These are phyloP conservation scores for Tetrax tetrax DNA, from an alignment of 2,113 vertebrate species.

Conservation along the genomic window DNA sequence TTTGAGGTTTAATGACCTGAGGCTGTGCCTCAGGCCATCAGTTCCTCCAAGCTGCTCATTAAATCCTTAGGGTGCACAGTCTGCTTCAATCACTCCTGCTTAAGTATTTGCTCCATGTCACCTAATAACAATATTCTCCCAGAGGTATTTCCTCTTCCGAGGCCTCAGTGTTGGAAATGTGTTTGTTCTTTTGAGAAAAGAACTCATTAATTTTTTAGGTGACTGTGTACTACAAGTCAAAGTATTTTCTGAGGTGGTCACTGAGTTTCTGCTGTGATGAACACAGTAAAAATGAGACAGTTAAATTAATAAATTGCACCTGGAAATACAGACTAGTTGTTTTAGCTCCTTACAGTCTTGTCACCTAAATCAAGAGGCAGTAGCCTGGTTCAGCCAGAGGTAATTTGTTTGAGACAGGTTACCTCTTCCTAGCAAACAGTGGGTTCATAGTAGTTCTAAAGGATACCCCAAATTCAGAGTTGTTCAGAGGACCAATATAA, in stretches of 20 bases:
- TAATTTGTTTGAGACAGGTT: background rate
- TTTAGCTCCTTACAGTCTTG: background rate
- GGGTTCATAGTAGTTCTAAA: background rate
- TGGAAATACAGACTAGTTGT: background rate
- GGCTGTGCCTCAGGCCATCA: conserved; percentile 31
- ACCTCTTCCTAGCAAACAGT: background rate
- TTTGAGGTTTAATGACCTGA: conserved; percentile 60
- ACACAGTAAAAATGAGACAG: background rate
- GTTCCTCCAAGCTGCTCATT: conserved; percentile 49
- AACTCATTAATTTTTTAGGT: conserved; percentile 10
- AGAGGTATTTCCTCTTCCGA: conserved; percentile 23
- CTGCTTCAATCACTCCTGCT: conserved; percentile 38
- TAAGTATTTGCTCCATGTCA: conserved; percentile 45
- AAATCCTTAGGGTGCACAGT: conserved; percentile 32
- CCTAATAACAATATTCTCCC: conserved; percentile 44
- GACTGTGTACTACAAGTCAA: background rate
- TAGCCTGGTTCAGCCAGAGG: background rate
- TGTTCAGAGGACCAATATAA: background rate
- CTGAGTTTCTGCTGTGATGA: background rate
- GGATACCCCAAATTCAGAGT: background rate
- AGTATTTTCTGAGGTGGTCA: background rate
- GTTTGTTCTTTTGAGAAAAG: background rate
- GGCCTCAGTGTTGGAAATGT: background rate
- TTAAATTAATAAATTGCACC: background rate
- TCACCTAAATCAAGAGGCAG: background rate